Percentiles rank a stretch among this genome's conserved stretches.
Evolutionary conservation across 1,140 invertebrate genomes (phyloP).

Genomic region (Sycophila sp.): DNA sequence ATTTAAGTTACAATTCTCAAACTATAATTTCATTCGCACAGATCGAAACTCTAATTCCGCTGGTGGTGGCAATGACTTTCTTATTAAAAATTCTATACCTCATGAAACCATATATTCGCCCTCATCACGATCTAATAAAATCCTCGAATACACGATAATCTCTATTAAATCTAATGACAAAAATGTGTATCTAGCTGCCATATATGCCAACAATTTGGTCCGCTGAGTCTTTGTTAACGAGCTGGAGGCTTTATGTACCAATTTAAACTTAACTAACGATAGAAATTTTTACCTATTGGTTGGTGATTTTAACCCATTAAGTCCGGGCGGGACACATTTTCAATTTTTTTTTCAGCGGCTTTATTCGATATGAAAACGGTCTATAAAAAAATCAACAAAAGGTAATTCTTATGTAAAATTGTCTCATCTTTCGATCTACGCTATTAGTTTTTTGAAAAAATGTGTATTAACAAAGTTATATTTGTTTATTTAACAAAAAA

Average conservation of each 20-base stretch:
- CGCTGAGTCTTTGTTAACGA: neutral
- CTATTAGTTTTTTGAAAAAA: too few relatives aligned
- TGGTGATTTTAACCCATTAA: neutral
- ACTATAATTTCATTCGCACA: neutral
- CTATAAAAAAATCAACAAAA: too few relatives aligned
- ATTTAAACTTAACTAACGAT: neutral
- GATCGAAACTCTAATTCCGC: neutral
- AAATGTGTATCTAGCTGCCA: neutral
- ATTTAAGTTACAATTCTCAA: neutral
- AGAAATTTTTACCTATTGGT: neutral
- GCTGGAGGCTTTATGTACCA: neutral
- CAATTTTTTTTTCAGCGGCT: too few relatives aligned
- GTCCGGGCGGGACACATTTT: too few relatives aligned
- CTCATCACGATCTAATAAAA: neutral
- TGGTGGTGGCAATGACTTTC: conserved; percentile 5
- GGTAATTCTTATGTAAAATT: too few relatives aligned
- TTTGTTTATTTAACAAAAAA: too few relatives aligned
- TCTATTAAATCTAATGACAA: too few relatives aligned
- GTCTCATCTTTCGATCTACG: too few relatives aligned
- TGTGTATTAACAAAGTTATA: too few relatives aligned
- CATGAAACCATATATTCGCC: neutral
- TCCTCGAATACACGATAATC: neutral
- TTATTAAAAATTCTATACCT: neutral
- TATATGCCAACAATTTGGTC: neutral
- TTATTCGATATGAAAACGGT: too few relatives aligned